Evolutionary conservation across 2,888 invertebrate species (phyloP).

Genomic region (Notodonta ziczac): DNA sequence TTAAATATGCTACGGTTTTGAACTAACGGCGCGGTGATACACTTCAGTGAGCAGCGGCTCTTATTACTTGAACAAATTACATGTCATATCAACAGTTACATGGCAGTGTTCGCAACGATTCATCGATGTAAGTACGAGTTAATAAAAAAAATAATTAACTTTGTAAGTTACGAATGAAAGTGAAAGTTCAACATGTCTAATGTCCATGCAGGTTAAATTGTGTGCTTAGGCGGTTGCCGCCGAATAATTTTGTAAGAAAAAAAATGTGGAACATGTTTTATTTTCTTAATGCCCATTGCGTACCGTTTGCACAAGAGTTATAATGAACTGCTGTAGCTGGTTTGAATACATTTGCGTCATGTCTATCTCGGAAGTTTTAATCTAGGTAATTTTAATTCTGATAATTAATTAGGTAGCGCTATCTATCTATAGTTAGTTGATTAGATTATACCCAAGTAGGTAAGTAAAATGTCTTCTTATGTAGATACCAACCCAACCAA

Average conservation of each 20-base stretch:
- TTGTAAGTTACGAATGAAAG: slow-evolving; percentile 32
- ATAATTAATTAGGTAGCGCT: too few relatives aligned
- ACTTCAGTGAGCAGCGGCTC: slow-evolving; percentile 14
- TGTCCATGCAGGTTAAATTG: slow-evolving; percentile 18
- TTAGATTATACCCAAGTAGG: too few relatives aligned
- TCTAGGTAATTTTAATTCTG: neutral
- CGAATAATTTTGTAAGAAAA: slow-evolving; percentile 12
- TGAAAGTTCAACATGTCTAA: slow-evolving; percentile 32
- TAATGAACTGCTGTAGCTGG: slow-evolving; percentile 10
- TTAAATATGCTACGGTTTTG: neutral
- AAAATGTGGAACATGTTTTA: slow-evolving; percentile 14
- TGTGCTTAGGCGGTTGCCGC: slow-evolving; percentile 12
- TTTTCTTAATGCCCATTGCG: slow-evolving; percentile 13
- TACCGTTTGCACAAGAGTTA: slow-evolving; percentile 15
- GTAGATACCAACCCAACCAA: too few relatives aligned
- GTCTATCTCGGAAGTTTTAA: neutral
- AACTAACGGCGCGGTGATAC: slow-evolving; percentile 1
- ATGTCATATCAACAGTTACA: slow-evolving; percentile 26
- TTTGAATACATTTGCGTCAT: slow-evolving; percentile 18
- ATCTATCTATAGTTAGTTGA: too few relatives aligned
- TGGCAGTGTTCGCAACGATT: slow-evolving; percentile 20
- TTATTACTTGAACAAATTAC: slow-evolving; percentile 22
- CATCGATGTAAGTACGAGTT: slow-evolving; percentile 22
- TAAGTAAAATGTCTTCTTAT: too few relatives aligned
- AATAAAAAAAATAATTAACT: slow-evolving; percentile 35